Evolutionary conservation across 2,113 vertebrate genomes (phyloP), one percentile per base, ranked within the genome.

Genomic region (Euleptes europaea): DNA sequence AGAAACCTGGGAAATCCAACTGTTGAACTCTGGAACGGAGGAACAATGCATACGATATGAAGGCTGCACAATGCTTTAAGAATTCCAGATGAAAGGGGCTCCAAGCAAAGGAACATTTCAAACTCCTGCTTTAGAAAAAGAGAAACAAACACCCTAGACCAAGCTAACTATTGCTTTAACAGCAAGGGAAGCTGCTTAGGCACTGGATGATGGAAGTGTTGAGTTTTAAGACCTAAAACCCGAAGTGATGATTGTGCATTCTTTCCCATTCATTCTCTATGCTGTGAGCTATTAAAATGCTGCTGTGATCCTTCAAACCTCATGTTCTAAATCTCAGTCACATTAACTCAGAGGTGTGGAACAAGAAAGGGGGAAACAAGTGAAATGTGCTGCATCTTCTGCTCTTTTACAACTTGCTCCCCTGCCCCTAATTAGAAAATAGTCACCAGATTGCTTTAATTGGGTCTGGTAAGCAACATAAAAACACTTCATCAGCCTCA

Each of bases 401-500:
- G 78, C 84, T 87, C 51, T 80, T 82, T 54, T 35, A 89, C 3
- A 38, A n/a, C 51, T 12, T 65, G 71, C 38, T 72, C 70, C 86
- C 12, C 28, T 17, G 26, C 57, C 67, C 80, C 51, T 60, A 81
- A 67, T n/a, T 67, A 82, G 84, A 84, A 89, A 96, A 90, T 67
- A 78, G 84, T 38, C 86, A 90, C 84, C 91, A 93, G 63, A 77
- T 14, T 91, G 91, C 42, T 95, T 86, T 89, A 89, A 94, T 74
- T 91, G 90, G 88, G 92, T 88, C 90, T 54, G 23, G 91, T 86
- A 66, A 92, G 87, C 8, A 85, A 86, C 35, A 21, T 1, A 5
- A 84, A 51, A 87, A 86, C 95, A 95, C 92, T 73, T 94, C 94
- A 95, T 95, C 88, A 94, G 84, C 88, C 83, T 84, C 82, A 87